These are phyloP conservation scores for Galagoides demidoff DNA, from an alignment of 2,797 vertebrate genomes.

Conservation along the genomic window DNA sequence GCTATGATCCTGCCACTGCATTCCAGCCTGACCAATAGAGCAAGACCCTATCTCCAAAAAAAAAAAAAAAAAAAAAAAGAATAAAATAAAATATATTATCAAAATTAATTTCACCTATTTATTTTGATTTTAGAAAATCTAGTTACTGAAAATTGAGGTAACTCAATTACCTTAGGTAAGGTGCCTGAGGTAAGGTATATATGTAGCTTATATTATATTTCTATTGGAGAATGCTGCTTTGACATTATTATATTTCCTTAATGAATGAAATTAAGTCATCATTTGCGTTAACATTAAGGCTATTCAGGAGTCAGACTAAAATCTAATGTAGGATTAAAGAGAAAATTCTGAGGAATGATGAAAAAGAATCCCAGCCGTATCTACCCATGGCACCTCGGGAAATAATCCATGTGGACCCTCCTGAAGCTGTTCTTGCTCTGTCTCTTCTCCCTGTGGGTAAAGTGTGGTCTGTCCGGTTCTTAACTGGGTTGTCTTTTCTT, in stretches of 20 bases:
- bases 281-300: not conserved
- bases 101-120: constrained; percentile 21
- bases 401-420: not conserved
- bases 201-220: not conserved
- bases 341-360: not conserved
- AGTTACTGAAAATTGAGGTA: not conserved
- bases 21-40: too few relatives aligned
- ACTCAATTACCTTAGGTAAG: too few relatives aligned
- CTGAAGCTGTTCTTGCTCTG: not conserved
- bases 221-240: not conserved
- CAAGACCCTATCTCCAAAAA: too few relatives aligned
- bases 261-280: not conserved
- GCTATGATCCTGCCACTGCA: too few relatives aligned
- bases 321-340: constrained; percentile 15
- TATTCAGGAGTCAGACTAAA: constrained; percentile 27
- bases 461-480: not conserved
- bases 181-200: not conserved
- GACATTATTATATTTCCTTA: constrained; percentile 4
- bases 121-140: not conserved
- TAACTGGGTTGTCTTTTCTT: not conserved
- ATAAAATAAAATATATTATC: not conserved
- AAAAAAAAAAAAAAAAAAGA: too few relatives aligned
- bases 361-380: not conserved
- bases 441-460: not conserved
- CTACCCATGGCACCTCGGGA: not conserved